These are phyloP conservation scores for Cassiopea andromeda DNA, from an alignment of 30 jellyfish, hydroid and myxozoan genomes.

Conservation along the genomic window DNA sequence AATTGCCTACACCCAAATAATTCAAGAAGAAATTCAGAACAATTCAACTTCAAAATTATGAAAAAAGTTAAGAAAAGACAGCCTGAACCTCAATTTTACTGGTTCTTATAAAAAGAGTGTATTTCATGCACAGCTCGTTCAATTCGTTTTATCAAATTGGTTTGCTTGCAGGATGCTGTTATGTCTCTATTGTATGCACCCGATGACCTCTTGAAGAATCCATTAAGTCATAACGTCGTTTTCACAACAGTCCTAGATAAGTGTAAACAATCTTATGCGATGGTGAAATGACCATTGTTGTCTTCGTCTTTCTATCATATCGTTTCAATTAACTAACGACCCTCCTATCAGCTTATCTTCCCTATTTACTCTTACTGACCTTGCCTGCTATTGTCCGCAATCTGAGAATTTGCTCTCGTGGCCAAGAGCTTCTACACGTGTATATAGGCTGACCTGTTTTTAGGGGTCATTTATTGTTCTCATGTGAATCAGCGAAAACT, in stretches of 20 bases:
- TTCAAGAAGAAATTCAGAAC: no score
- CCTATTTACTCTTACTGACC: constrained; percentile 14
- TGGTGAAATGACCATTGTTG: neutral
- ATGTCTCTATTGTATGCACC: neutral
- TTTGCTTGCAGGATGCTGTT: neutral
- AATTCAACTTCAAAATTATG: no score
- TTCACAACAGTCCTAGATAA: neutral
- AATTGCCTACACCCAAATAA: no score
- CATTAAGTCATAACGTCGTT: neutral
- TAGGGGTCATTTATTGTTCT: constrained; percentile 12
- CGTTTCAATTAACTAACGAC: neutral
- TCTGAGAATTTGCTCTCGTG: constrained; percentile 15
- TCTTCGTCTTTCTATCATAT: neutral
- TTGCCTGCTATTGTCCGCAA: neutral
- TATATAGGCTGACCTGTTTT: constrained; percentile 10
- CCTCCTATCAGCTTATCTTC: neutral
- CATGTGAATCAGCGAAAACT: neutral
- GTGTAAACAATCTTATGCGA: neutral
- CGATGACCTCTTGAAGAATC: neutral
- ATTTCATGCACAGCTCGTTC: no score
- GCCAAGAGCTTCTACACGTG: constrained; percentile 13
- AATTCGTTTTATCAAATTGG: no score
- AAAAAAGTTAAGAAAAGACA: no score
- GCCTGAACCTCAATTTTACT: no score
- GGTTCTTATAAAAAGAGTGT: no score